Percentiles rank a stretch among this genome's conserved stretches.
phyloP scores from a whole-genome alignment of 1,140 invertebrate species.

The Galleria mellonella region DNA sequence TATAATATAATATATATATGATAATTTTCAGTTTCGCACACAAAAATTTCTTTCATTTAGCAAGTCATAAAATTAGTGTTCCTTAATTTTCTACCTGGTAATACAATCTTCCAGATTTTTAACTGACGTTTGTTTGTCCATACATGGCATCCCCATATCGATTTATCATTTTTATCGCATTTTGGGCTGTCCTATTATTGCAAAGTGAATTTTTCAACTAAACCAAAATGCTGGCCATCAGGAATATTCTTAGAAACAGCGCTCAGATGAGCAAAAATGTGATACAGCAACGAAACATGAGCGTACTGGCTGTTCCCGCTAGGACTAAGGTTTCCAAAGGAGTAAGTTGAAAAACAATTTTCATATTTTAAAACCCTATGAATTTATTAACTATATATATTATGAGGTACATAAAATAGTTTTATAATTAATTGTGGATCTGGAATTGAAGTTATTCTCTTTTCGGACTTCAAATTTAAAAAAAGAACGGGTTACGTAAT shows the following conservation, averaged over 20 bases:
- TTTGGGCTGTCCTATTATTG: constrained; percentile 3
- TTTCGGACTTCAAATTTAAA: too few relatives aligned
- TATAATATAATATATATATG: too few relatives aligned
- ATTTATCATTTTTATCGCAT: constrained; percentile 7
- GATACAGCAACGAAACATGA: constrained; percentile 48
- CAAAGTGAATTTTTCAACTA: constrained; percentile 10
- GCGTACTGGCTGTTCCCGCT: constrained; percentile 35
- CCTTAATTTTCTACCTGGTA: too few relatives aligned
- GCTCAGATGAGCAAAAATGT: constrained; percentile 42
- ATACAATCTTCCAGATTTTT: too few relatives aligned
- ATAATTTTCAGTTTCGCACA: too few relatives aligned
- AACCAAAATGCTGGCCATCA: constrained; percentile 47
- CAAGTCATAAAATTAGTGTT: too few relatives aligned
- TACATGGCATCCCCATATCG: constrained; percentile 8
- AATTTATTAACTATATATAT: background rate
- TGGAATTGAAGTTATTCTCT: too few relatives aligned
- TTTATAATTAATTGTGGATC: too few relatives aligned
- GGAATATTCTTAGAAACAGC: constrained; percentile 40
- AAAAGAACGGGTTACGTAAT: too few relatives aligned
- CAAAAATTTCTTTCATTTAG: too few relatives aligned
- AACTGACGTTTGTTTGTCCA: too few relatives aligned
- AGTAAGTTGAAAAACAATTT: constrained; percentile 36
- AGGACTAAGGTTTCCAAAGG: constrained; percentile 45
- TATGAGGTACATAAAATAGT: too few relatives aligned
- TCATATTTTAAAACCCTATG: constrained; percentile 8